phyloP scores from a whole-genome alignment of 2,797 vertebrate genomes.

The Hypotaenidia philippensis region DNA sequence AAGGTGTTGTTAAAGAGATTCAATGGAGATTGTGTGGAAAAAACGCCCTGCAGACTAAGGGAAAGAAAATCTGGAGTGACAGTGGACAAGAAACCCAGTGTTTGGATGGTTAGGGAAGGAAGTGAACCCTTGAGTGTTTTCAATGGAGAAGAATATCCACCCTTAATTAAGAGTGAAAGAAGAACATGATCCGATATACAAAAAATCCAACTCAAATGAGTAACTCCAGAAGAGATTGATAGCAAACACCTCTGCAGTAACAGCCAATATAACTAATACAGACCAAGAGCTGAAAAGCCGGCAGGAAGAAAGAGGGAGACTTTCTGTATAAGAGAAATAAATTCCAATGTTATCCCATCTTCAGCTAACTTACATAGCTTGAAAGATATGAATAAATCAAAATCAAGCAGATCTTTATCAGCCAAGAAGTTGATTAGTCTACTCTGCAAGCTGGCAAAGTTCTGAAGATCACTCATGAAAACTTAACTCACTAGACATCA shows the following conservation, averaged over 20 bases:
- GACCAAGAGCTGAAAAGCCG: background rate
- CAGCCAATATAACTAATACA: background rate
- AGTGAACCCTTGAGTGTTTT: background rate
- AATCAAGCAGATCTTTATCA: background rate
- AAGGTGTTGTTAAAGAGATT: background rate
- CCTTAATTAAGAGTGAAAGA: background rate
- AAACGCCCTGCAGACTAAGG: background rate
- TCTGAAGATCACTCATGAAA: background rate
- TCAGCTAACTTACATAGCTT: background rate
- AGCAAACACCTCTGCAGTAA: background rate
- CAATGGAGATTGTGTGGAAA: background rate
- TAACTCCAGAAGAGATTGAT: background rate
- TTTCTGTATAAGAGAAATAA: background rate
- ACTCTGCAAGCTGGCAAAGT: background rate
- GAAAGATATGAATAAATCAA: background rate
- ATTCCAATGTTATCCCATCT: background rate
- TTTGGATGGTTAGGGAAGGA: background rate
- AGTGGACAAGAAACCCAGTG: background rate
- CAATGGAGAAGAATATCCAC: background rate
- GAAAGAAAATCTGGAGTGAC: background rate
- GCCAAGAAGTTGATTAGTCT: background rate
- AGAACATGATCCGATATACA: background rate
- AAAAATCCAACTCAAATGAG: background rate
- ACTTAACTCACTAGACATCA: background rate
- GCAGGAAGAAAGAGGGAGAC: background rate